phyloP scores from a whole-genome alignment of 2,797 vertebrate genomes.

The Acanthurus tractus region DNA sequence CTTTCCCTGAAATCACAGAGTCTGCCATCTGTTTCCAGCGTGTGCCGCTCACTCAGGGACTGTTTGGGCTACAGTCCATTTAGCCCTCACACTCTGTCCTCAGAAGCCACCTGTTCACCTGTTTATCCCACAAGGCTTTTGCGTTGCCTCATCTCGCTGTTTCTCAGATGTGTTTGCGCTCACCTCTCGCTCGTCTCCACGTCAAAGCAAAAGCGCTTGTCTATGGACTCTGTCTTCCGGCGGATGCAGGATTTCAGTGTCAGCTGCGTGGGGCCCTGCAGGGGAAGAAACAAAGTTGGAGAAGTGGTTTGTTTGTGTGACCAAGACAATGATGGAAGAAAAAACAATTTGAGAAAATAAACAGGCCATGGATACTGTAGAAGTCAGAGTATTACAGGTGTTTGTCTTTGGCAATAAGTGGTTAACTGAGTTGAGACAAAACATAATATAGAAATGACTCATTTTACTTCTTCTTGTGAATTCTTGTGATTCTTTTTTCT shows the following conservation, averaged over 20 bases:
- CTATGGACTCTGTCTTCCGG: constrained; percentile 95
- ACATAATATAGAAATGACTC: too few relatives aligned
- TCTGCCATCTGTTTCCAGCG: constrained; percentile 76
- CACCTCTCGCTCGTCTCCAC: constrained; percentile 95
- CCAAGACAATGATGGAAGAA: background rate
- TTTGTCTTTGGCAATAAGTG: too few relatives aligned
- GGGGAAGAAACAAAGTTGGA: constrained; percentile 13
- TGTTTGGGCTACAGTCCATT: constrained; percentile 81
- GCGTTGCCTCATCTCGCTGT: constrained; percentile 32
- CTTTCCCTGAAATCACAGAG: constrained; percentile 34
- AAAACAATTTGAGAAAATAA: constrained; percentile 11
- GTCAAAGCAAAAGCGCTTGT: constrained; percentile 98
- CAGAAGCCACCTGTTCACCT: constrained; percentile 79
- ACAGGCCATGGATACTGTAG: background rate
- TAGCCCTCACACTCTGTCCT: constrained; percentile 75
- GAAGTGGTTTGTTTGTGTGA: background rate
- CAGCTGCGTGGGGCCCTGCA: constrained; percentile 88
- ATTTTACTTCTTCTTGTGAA: too few relatives aligned
- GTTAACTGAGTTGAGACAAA: too few relatives aligned
- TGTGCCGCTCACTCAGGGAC: constrained; percentile 59
- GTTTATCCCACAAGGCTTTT: constrained; percentile 71
- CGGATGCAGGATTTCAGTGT: constrained; percentile 93
- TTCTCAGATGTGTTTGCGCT: constrained; percentile 59
- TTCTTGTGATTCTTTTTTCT: too few relatives aligned
- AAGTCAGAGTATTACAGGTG: background rate